These are phyloP conservation scores for Psilopogon haemacephalus DNA, from an alignment of 2,113 vertebrate genomes.

Conservation along the genomic window DNA sequence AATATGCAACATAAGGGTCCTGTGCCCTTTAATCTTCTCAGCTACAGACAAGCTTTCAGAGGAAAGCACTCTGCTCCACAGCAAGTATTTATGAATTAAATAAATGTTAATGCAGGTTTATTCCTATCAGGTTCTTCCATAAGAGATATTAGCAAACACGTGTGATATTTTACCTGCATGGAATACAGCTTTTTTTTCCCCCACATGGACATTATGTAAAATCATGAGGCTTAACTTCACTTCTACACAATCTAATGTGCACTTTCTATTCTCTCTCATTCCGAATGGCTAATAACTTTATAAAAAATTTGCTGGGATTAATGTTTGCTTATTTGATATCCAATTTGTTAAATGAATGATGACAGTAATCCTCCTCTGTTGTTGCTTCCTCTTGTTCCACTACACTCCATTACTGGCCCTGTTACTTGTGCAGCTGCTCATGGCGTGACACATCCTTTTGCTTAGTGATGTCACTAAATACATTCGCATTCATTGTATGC, in stretches of 20 bases:
- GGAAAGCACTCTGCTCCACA: neutral
- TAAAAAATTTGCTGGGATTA: no score
- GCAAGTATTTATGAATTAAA: neutral
- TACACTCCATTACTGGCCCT: no score
- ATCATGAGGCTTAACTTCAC: neutral
- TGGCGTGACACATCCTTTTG: no score
- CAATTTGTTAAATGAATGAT: constrained; percentile 39
- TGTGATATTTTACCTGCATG: neutral
- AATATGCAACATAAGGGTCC: neutral
- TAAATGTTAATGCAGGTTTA: neutral
- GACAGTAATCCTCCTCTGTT: constrained; percentile 39
- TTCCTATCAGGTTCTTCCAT: neutral
- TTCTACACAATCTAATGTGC: neutral
- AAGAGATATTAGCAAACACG: neutral
- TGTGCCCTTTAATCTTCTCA: neutral
- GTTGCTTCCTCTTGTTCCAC: neutral
- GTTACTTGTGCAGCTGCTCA: no score
- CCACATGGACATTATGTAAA: neutral
- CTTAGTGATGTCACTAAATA: no score
- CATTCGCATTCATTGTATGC: no score
- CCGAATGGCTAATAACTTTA: neutral
- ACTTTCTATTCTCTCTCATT: neutral
- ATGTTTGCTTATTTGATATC: constrained; percentile 7
- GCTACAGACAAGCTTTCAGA: neutral
- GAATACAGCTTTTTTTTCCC: neutral